A percentile compares a stretch with the other conserved stretches of the same genome.
Conservation (phyloP, 2,113 vertebrate genomes). For the Oncorhynchus kisutch region DNA sequence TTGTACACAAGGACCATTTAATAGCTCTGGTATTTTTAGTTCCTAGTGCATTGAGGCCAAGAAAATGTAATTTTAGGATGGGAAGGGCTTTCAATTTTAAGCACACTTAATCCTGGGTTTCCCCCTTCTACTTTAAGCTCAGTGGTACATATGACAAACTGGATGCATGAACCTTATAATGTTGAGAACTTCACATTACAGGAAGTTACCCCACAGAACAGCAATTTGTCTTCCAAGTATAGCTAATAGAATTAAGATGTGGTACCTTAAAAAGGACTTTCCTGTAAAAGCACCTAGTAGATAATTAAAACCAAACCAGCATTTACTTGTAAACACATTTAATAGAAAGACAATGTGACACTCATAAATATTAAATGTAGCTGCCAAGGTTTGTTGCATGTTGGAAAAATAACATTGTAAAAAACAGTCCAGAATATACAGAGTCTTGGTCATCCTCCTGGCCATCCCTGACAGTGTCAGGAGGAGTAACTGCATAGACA, state of each 20-base stretch:
- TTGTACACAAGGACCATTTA: constrained; percentile 41
- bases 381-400: constrained; percentile 70
- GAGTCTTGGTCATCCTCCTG: constrained; percentile 37
- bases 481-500: neutral
- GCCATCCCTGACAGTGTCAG: constrained; percentile 5
- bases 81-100: no score
- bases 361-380: constrained; percentile 79
- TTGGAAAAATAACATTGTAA: constrained; percentile 67
- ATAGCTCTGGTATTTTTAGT: neutral
- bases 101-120: no score
- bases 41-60: no score
- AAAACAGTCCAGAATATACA: constrained; percentile 65
- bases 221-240: no score
- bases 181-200: no score
- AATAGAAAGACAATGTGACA: constrained; percentile 79
- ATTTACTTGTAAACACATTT: constrained; percentile 70
- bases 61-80: no score
- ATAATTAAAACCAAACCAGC: neutral
- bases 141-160: no score
- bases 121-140: no score
- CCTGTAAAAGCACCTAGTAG: no score
- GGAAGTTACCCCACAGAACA: no score
- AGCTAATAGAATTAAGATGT: neutral
- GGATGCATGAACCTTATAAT: no score
- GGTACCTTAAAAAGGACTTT: neutral